These are phyloP conservation scores for Pararge aegeria DNA, from an alignment of 1,140 invertebrate genomes.

Conservation along the genomic window DNA sequence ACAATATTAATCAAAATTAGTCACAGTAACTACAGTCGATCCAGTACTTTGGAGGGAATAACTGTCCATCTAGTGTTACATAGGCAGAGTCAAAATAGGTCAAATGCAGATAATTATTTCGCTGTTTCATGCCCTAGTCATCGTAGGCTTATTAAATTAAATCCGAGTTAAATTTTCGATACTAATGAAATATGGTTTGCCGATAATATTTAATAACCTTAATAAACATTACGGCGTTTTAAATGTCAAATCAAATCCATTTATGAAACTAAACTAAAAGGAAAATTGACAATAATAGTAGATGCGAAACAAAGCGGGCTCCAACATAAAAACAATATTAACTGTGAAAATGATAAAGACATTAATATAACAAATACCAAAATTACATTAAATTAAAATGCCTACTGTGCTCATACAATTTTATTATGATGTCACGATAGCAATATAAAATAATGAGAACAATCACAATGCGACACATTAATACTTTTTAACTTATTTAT, in stretches of 20 bases:
- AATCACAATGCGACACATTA: no score
- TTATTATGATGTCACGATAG: no score
- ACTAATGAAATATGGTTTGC: slow-evolving; percentile 27
- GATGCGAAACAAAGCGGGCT: not conserved
- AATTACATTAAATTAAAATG: no score
- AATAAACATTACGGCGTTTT: slow-evolving; percentile 17
- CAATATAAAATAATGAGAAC: no score
- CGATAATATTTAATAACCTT: slow-evolving; percentile 25
- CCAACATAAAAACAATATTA: not conserved
- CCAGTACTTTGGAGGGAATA: no score
- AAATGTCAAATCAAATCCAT: slow-evolving; percentile 25
- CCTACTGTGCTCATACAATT: no score
- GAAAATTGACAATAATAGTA: slow-evolving; percentile 12
- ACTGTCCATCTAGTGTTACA: not conserved
- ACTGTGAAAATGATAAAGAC: no score
- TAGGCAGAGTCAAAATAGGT: slow-evolving; percentile 1
- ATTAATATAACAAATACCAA: no score
- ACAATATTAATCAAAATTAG: no score
- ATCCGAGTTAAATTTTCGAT: slow-evolving; percentile 18
- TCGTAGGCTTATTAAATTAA: slow-evolving; percentile 23
- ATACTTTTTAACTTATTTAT: no score
- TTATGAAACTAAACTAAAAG: slow-evolving; percentile 19
- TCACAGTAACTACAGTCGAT: no score
- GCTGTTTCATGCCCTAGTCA: slow-evolving; percentile 8
- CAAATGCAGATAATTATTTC: slow-evolving; percentile 5